Percentiles rank a stretch among this genome's conserved stretches.
These are phyloP conservation scores for Cottoperca gobio DNA, from an alignment of 2,797 vertebrate species.

Conservation along the genomic window DNA sequence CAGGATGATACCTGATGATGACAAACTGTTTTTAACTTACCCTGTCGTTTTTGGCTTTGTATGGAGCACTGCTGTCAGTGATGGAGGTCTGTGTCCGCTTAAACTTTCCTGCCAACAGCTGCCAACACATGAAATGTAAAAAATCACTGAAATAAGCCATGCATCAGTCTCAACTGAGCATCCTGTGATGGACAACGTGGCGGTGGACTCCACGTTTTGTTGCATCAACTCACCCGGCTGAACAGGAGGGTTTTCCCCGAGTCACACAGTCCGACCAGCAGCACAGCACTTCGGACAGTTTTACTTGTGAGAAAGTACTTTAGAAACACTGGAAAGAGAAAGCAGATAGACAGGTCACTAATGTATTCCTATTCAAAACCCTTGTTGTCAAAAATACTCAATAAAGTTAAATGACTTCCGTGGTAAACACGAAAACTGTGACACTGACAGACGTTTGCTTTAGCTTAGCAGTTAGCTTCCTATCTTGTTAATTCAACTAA, in stretches of 20 bases:
- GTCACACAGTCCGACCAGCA: slow-evolving; percentile 94
- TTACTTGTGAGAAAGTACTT: slow-evolving; percentile 88
- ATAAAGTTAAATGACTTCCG: background rate
- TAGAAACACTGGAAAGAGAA: slow-evolving; percentile 86
- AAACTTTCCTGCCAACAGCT: slow-evolving; percentile 93
- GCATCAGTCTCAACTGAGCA: slow-evolving; percentile 15
- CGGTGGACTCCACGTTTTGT: background rate
- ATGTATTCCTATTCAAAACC: background rate
- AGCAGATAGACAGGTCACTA: rapidly evolving
- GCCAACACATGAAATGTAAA: slow-evolving; percentile 22
- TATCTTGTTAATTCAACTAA: background rate
- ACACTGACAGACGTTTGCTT: slow-evolving; percentile 22
- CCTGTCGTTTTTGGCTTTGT: slow-evolving; percentile 88
- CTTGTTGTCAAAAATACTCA: rapidly evolving
- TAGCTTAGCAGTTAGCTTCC: slow-evolving; percentile 23
- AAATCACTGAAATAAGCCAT: background rate
- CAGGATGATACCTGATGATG: background rate
- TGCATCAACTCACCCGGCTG: slow-evolving; percentile 84
- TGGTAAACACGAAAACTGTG: background rate
- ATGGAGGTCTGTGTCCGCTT: slow-evolving; percentile 94
- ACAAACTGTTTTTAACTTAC: slow-evolving; percentile 73
- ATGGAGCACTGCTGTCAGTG: slow-evolving; percentile 89
- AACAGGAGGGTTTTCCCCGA: slow-evolving; percentile 95
- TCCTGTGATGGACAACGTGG: slow-evolving; percentile 7
- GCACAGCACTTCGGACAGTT: slow-evolving; percentile 88